A percentile compares a stretch with the other conserved stretches of the same genome.
These are phyloP conservation scores for Morone chrysops DNA, from an alignment of 2,113 vertebrate genomes.

Conservation along the genomic window DNA sequence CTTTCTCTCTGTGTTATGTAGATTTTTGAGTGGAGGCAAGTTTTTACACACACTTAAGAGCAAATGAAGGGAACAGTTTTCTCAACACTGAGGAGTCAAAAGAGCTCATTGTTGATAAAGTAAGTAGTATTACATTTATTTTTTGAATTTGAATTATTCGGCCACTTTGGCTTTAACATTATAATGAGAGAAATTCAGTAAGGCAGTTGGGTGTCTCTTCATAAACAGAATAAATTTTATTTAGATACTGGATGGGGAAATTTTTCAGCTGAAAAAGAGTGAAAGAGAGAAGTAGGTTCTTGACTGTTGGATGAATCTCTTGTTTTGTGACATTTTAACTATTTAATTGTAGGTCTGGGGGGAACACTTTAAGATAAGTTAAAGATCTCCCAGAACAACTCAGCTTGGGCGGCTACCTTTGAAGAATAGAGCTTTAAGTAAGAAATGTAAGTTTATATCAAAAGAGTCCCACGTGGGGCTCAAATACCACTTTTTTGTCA, in stretches of 20 bases:
- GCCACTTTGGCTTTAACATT: not conserved
- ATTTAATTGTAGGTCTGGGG: not conserved
- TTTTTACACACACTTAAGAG: constrained; percentile 14
- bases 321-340: not conserved
- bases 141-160: not conserved
- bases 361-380: not conserved
- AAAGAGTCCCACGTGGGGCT: not conserved
- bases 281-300: not conserved
- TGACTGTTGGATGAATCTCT: not conserved
- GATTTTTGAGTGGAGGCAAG: not conserved
- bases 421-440: not conserved
- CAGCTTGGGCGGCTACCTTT: not conserved
- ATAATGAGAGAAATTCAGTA: not conserved
- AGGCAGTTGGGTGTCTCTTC: not conserved
- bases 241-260: not conserved
- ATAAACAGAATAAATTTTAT: not conserved
- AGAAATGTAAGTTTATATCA: not conserved
- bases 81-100: constrained; percentile 14
- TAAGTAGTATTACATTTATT: constrained; percentile 11
- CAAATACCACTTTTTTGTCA: not conserved
- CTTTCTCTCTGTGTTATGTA: not conserved
- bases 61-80: not conserved
- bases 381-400: not conserved
- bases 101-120: not conserved
- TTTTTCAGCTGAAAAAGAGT: not conserved